Percentiles rank a stretch among this genome's conserved stretches.
These are phyloP conservation scores for Uria aalge DNA, from an alignment of 2,113 vertebrate species.

Conservation along the genomic window DNA sequence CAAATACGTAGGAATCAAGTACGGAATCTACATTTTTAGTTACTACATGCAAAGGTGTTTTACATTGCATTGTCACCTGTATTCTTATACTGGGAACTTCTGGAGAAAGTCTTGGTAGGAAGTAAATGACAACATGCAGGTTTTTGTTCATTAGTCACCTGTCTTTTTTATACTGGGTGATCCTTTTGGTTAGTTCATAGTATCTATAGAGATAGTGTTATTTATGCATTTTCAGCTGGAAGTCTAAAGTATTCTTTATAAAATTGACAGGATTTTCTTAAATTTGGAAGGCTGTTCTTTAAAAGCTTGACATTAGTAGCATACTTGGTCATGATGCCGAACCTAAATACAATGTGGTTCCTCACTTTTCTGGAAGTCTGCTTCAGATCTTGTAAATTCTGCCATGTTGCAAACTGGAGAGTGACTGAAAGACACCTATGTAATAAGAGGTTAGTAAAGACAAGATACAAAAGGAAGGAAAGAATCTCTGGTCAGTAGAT, in stretches of 20 bases:
- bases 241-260: background rate
- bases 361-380: background rate
- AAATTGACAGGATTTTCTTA: background rate
- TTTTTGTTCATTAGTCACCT: background rate
- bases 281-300: background rate
- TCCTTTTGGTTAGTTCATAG: background rate
- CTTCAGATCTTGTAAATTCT: background rate
- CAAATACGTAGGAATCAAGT: background rate
- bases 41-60: background rate
- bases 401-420: background rate
- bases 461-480: background rate
- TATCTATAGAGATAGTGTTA: background rate
- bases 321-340: background rate
- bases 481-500: background rate
- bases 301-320: background rate
- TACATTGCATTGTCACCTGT: background rate
- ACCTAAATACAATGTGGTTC: background rate
- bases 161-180: background rate
- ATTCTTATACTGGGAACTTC: background rate
- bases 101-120: background rate
- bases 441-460: background rate
- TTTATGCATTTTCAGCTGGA: background rate
- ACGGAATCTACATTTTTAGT: background rate
- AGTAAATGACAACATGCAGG: background rate
- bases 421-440: background rate